Percentiles rank a stretch among this genome's conserved stretches.
These are phyloP conservation scores for Paguma larvata DNA, from an alignment of 2,797 vertebrate species.

Conservation along the genomic window DNA sequence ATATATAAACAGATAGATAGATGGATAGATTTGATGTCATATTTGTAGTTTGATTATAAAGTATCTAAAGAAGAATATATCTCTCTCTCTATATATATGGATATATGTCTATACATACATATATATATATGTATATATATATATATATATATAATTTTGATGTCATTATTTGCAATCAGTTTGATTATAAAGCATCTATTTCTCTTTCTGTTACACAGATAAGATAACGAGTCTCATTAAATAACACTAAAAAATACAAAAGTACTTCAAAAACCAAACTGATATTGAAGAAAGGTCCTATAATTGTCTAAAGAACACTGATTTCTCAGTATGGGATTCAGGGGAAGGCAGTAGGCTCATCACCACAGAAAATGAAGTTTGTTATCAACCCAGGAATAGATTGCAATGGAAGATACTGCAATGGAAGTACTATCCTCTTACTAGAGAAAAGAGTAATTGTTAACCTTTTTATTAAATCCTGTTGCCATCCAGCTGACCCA, in stretches of 20 bases:
- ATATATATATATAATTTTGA: background rate
- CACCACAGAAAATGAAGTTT: background rate
- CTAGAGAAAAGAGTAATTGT: background rate
- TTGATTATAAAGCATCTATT: background rate
- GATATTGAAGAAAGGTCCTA: background rate
- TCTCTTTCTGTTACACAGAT: constrained; percentile 28
- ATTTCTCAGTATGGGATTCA: background rate
- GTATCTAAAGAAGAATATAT: background rate
- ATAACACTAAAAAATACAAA: background rate
- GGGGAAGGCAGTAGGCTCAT: background rate
- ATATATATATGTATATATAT: background rate
- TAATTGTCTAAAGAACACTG: background rate
- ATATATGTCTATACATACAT: no score
- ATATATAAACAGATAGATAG: no score
- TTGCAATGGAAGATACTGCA: background rate
- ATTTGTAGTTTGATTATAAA: background rate
- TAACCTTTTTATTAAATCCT: background rate
- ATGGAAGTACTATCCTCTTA: background rate
- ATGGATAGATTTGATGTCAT: background rate
- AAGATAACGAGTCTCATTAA: background rate
- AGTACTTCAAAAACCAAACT: background rate
- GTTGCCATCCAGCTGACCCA: background rate
- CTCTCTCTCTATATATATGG: background rate
- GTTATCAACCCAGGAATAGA: background rate
- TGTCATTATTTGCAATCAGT: background rate